A percentile compares a stretch with the other conserved stretches of the same genome.
Evolutionary conservation across 2,888 invertebrate genomes (phyloP).

Genomic region (Patella pellucida): DNA sequence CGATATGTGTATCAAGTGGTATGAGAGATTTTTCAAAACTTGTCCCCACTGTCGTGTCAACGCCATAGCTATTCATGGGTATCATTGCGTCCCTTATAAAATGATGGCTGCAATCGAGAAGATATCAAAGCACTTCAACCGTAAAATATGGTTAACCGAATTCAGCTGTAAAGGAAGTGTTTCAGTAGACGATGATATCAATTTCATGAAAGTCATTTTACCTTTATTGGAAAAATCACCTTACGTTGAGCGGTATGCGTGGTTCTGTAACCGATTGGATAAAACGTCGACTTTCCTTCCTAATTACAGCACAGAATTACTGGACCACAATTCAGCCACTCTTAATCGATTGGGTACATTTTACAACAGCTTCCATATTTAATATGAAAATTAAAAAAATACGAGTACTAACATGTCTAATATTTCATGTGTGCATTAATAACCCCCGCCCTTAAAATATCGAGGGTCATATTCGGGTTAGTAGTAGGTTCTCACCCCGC

Average conservation of each 20-base stretch:
- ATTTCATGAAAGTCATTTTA: slow-evolving; percentile 37
- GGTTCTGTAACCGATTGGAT: slow-evolving; percentile 35
- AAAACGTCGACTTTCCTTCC: slow-evolving; percentile 16
- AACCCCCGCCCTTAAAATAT: too few relatives aligned
- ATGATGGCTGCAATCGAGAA: slow-evolving; percentile 33
- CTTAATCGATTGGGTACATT: slow-evolving; percentile 34
- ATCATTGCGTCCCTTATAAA: slow-evolving; percentile 36
- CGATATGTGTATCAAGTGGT: slow-evolving; percentile 37
- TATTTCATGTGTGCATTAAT: too few relatives aligned
- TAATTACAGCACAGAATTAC: slow-evolving; percentile 29
- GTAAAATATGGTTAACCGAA: slow-evolving; percentile 45
- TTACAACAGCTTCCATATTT: slow-evolving; percentile 26
- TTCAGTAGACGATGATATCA: slow-evolving; percentile 30
- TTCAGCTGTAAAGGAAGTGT: slow-evolving; percentile 39
- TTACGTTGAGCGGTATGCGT: slow-evolving; percentile 38
- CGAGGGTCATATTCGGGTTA: too few relatives aligned
- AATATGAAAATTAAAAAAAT: background rate
- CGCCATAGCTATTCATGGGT: slow-evolving; percentile 47
- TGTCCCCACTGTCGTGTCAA: slow-evolving; percentile 46
- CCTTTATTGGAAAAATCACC: slow-evolving; percentile 38
- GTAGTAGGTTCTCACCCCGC: too few relatives aligned
- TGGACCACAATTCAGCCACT: slow-evolving; percentile 26
- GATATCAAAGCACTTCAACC: slow-evolving; percentile 37
- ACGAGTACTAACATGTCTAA: too few relatives aligned
- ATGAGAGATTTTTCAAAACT: slow-evolving; percentile 42